Conservation (phyloP, 2,888 invertebrate genomes). For the Habrosyne pyritoides region DNA sequence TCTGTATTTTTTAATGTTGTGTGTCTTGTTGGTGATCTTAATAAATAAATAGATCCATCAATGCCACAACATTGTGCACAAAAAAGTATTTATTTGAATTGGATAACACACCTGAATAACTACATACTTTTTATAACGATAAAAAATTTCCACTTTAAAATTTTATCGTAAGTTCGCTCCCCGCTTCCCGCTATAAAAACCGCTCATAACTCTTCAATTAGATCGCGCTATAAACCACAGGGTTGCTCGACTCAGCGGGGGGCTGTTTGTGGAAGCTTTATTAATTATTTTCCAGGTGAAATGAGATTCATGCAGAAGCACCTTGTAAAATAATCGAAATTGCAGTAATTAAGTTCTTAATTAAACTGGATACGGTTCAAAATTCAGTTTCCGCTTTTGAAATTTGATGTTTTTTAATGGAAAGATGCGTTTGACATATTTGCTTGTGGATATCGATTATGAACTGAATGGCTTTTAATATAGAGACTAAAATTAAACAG, state of each 20-base stretch:
- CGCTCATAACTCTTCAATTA: conserved; percentile 13
- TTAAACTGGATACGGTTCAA: neutral
- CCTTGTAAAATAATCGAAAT: neutral
- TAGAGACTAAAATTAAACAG: too few species aligned
- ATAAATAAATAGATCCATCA: too few species aligned
- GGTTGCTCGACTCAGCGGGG: conserved; percentile 25
- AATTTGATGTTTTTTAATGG: neutral
- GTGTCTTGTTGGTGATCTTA: too few species aligned
- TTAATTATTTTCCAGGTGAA: conserved; percentile 56
- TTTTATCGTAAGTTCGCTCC: conserved; percentile 25
- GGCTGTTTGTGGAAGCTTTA: conserved; percentile 50
- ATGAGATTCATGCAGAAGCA: conserved; percentile 24
- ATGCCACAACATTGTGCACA: too few species aligned
- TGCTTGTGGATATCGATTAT: too few species aligned
- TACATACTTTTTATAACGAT: too few species aligned
- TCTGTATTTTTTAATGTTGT: too few species aligned
- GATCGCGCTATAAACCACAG: conserved; percentile 22
- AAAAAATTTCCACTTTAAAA: conserved; percentile 28
- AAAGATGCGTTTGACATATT: too few species aligned
- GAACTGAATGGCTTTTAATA: too few species aligned
- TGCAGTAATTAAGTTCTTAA: neutral
- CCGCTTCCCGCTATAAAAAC: conserved; percentile 16
- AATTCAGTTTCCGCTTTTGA: neutral
- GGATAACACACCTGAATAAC: too few species aligned
- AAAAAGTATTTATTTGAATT: too few species aligned